A percentile compares a stretch with the other conserved stretches of the same genome.
These are phyloP conservation scores for Parotocinclus haroldoi DNA, from an alignment of 2,797 vertebrate species.

Conservation along the genomic window DNA sequence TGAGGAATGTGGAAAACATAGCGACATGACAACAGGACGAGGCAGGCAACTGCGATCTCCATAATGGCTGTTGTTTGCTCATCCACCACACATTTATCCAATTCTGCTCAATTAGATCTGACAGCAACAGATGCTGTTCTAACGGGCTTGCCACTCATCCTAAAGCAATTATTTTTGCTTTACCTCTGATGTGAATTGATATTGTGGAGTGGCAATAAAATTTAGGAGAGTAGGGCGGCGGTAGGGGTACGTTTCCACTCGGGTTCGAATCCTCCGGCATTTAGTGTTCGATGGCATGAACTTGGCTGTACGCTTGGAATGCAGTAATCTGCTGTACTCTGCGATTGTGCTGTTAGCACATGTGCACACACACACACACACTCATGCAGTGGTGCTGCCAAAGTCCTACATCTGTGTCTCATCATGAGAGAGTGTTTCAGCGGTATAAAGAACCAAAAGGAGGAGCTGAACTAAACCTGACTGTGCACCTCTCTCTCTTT, in stretches of 20 bases:
- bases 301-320: constrained; percentile 27
- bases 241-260: constrained; percentile 2
- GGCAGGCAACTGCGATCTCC: constrained; percentile 40
- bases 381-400: constrained; percentile 49
- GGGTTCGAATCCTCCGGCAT: not conserved
- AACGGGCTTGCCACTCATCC: constrained; percentile 40
- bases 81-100: constrained; percentile 40
- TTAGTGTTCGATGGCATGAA: constrained; percentile 13
- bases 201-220: constrained; percentile 9
- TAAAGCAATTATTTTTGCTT: constrained; percentile 36
- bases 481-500: constrained; percentile 14
- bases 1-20: constrained; percentile 29
- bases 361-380: constrained; percentile 4
- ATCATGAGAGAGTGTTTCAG: constrained; percentile 40
- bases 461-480: constrained; percentile 33
- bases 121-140: constrained; percentile 38
- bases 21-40: constrained; percentile 34
- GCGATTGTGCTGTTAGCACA: constrained; percentile 6
- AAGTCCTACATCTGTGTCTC: constrained; percentile 66
- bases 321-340: constrained; percentile 17
- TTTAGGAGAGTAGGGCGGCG: not conserved
- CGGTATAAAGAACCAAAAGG: constrained; percentile 35
- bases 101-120: constrained; percentile 39
- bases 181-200: constrained; percentile 15
- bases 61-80: constrained; percentile 37